These are phyloP conservation scores for Notospermus geniculatus DNA, from an alignment of 1,140 invertebrate genomes.

Conservation along the genomic window DNA sequence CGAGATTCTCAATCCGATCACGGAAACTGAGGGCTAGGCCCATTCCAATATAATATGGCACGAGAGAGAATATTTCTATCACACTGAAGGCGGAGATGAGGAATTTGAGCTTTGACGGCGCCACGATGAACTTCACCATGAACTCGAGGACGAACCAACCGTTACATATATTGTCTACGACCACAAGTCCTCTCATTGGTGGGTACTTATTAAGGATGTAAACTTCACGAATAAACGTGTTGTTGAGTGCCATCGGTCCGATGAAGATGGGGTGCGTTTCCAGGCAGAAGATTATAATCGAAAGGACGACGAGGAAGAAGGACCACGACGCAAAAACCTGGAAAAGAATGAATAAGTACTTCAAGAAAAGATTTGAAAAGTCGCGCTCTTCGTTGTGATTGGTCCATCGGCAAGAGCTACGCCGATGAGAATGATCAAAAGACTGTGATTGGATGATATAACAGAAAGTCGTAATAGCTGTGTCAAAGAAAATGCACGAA, in stretches of 20 bases:
- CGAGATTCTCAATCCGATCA: not conserved
- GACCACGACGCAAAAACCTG: slow-evolving; percentile 28
- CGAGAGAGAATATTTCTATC: slow-evolving; percentile 31
- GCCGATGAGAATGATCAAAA: too few species aligned
- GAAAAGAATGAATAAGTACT: too few species aligned
- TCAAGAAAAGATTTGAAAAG: too few species aligned
- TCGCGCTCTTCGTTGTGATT: too few species aligned
- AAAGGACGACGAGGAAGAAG: slow-evolving; percentile 22
- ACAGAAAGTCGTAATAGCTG: too few species aligned
- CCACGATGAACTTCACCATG: slow-evolving; percentile 39
- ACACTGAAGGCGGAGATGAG: slow-evolving; percentile 28
- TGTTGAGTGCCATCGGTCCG: slow-evolving; percentile 5
- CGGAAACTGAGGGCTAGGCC: slow-evolving; percentile 46
- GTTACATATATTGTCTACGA: slow-evolving; percentile 28
- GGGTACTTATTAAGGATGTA: slow-evolving; percentile 20
- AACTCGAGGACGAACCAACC: slow-evolving; percentile 28
- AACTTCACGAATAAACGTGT: slow-evolving; percentile 21
- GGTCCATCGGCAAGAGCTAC: too few species aligned
- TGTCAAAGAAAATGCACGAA: too few species aligned
- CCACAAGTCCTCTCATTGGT: slow-evolving; percentile 17
- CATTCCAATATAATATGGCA: slow-evolving; percentile 38
- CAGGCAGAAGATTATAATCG: slow-evolving; percentile 29
- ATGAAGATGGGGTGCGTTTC: slow-evolving; percentile 23
- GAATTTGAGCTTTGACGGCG: slow-evolving; percentile 51
- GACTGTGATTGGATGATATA: too few species aligned